A percentile compares a stretch with the other conserved stretches of the same genome.
Conservation (phyloP, 2,113 vertebrate genomes). For the Spermophilus dauricus region DNA sequence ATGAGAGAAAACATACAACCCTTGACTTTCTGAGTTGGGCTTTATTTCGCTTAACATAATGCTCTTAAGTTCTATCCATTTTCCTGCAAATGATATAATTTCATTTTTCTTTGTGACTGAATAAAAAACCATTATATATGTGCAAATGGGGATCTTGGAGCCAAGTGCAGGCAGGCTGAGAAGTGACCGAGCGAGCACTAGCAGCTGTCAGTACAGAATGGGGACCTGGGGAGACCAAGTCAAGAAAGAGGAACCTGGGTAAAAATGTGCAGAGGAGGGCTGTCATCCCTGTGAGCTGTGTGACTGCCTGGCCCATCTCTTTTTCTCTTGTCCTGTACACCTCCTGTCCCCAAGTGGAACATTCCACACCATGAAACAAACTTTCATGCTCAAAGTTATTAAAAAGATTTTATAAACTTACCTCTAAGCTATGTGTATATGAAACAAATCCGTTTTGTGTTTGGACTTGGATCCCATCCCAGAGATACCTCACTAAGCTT, state of each 20-base stretch:
- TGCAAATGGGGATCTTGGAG: background rate
- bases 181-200: background rate
- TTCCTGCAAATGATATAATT: no score
- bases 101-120: no score
- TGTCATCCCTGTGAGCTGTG: background rate
- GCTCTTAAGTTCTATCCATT: no score
- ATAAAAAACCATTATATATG: no score
- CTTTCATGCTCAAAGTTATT: background rate
- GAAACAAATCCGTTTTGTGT: no score
- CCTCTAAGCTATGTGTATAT: background rate
- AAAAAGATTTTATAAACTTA: background rate
- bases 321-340: background rate
- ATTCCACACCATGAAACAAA: background rate
- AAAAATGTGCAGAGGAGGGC: background rate
- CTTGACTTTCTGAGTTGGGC: no score
- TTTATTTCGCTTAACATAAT: no score
- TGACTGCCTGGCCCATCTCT: background rate
- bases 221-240: background rate
- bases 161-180: background rate
- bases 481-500: background rate
- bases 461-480: background rate
- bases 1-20: no score
- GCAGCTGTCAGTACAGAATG: background rate
- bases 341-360: background rate
- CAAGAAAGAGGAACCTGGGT: background rate